Conservation (phyloP, 1,140 invertebrate genomes). For the Augochlora pura region DNA sequence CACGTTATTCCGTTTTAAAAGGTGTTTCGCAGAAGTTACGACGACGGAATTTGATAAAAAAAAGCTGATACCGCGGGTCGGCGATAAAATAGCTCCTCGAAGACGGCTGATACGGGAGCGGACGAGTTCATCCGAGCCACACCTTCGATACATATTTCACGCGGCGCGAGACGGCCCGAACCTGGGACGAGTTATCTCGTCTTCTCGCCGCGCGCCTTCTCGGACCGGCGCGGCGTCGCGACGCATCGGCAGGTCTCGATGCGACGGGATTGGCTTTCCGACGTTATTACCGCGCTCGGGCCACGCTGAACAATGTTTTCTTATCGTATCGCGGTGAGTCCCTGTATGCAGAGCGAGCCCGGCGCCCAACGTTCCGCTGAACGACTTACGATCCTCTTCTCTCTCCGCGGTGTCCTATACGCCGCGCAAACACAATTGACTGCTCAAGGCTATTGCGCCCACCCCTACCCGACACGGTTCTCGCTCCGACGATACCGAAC, state of each 20-base stretch:
- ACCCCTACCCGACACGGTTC: not conserved
- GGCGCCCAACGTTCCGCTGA: not conserved
- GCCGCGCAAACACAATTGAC: not conserved
- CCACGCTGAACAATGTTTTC: not conserved
- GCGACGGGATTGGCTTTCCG: not conserved
- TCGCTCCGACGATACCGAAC: not conserved
- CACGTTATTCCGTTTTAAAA: too few species aligned
- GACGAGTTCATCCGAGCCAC: not conserved
- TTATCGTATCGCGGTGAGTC: constrained; percentile 12
- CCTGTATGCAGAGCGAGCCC: constrained; percentile 1
- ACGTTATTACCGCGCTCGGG: constrained; percentile 4
- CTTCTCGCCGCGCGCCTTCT: too few species aligned
- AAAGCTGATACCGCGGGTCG: not conserved
- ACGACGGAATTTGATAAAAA: not conserved
- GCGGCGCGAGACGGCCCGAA: not conserved
- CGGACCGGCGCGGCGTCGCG: too few species aligned
- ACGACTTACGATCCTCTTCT: not conserved
- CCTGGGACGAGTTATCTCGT: not conserved
- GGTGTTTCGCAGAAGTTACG: too few species aligned
- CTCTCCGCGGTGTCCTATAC: not conserved
- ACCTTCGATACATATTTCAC: constrained; percentile 1
- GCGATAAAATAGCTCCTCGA: not conserved
- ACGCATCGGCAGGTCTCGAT: too few species aligned
- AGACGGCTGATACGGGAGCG: not conserved
- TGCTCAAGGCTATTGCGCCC: not conserved